Evolutionary conservation across 2,888 invertebrate species (phyloP), one percentile per base, ranked within the genome.

Genomic region (Galerucella calmariensis): DNA sequence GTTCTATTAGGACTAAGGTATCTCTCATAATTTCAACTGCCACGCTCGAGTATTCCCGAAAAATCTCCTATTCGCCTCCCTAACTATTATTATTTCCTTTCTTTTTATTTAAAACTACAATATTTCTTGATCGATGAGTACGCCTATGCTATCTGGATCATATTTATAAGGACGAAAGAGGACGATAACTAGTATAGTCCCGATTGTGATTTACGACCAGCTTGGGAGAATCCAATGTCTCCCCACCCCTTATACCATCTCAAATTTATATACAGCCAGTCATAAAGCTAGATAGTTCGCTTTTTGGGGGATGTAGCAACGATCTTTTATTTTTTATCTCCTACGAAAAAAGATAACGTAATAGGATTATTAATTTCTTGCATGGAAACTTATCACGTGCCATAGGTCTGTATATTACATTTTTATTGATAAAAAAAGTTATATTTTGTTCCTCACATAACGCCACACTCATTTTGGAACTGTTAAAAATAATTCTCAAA

Each of bases 141-240:
- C 63, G 63, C 44, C 63, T 44, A 20, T 65, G 63, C 0, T 65
- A 65, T 65, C 12, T 14, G 44, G 63, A 65, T 65, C 46, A 65
- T 83, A 84, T 82, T 83, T 84, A 83, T 82, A 72, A 72, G 69
- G 65, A 71, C 65, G 65, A 58, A 80, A 81, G 46, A 65, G 81
- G 81, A 83, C 82, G 84, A 85, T 85, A 85, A 84, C 83, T 82
- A 81, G 82, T 83, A 84, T 85, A 83, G 83, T 83, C 84, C 83
- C 82, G 83, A 84, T 84, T 81, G 78, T 85, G 85, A 85, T 85
- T 85, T 85, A 85, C 84, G 78, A 81, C 79, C 78, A 80, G 76
- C 84, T 72, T 75, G 84, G 84, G 85, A 84, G 78, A 74, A 77
- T 80, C 79, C 79, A 56, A 56, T 56, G 10, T 56, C 78, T 81